Evolutionary conservation across 2,888 invertebrate genomes (phyloP), one percentile per base, ranked within the genome.

Genomic region (Macropis europaea): DNA sequence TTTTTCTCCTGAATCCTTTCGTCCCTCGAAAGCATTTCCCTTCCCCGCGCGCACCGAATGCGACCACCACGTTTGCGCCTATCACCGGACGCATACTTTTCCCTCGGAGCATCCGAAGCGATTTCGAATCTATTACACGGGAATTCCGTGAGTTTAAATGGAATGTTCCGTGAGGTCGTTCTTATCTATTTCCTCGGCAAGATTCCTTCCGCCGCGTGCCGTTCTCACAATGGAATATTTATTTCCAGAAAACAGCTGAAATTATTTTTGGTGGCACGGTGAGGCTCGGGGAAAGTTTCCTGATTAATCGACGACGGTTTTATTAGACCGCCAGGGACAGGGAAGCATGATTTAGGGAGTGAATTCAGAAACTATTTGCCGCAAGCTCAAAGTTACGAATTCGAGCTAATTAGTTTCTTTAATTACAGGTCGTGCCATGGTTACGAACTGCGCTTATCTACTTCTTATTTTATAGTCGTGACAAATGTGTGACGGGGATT

Each of bases 101-200:
- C 50, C 17, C 22, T 3, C 17, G 13, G 5, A 11, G 7, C 32
- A 32, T 32, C 32, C 3, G 13, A 2, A 9, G 15, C 42, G 69
- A 53, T 68, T 47, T 38, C 36, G 24, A 60, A 68, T 68, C 60
- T 60, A 52, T 67, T 70, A 34, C 52, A 68, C 60, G 60, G 1
- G 52, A 47, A 48, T 69, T 52, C 45, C 6, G 32, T 40, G 50
- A 59, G 59, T 67, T 60, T 34, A 40, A 60, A 67, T 45, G 36
- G 30, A 7, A 38, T 9, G 24, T 22, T 7, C 9, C 6, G 3
- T 1, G 43, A 32, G n/a, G 15, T 2, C 19, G 19, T 7, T 19
- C 2, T 26, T 5, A 26, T 22, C 40, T 11, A 13, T 30, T 40
- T 24, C n/a, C 26, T 15, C 15, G 9, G n/a, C 32, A 11, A 54